A percentile compares a stretch with the other conserved stretches of the same genome.
Conservation (phyloP, 2,113 vertebrate species). For the Tinamus guttatus region DNA sequence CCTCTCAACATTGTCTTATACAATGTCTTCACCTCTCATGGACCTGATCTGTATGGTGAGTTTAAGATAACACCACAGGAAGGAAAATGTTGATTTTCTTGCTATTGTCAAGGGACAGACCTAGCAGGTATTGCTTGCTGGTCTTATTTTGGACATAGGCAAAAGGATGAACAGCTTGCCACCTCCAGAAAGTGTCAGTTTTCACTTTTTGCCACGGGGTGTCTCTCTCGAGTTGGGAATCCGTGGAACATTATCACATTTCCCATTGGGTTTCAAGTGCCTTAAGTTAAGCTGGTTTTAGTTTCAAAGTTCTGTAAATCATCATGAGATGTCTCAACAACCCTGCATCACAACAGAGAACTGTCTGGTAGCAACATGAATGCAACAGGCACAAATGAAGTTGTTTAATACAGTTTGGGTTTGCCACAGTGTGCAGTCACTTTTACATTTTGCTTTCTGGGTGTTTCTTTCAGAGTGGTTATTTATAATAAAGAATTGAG, state of each 20-base stretch:
- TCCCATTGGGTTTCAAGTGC: not conserved
- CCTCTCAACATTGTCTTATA: constrained; percentile 96
- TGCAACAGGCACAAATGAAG: not conserved
- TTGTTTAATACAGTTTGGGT: constrained; percentile 1
- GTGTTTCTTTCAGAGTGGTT: not conserved
- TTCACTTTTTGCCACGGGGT: constrained; percentile 23
- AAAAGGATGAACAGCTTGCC: not conserved
- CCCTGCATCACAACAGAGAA: not conserved
- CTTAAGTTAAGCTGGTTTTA: not conserved
- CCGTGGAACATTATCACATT: not conserved
- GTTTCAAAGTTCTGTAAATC: not conserved
- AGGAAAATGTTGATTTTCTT: not conserved
- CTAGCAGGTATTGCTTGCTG: not conserved
- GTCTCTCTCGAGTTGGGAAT: constrained; percentile 59
- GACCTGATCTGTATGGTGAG: constrained; percentile 96
- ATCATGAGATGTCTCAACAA: not conserved
- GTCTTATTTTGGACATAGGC: not conserved
- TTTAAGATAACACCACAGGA: not conserved
- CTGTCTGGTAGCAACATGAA: not conserved
- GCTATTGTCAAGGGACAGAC: not conserved
- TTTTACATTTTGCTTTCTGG: not conserved
- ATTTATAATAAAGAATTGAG: not conserved
- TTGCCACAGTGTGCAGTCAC: not conserved
- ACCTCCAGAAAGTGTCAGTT: not conserved
- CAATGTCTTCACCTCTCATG: constrained; percentile 95